These are phyloP conservation scores for Latheticus oryzae DNA, from an alignment of 2,888 invertebrate genomes.

Conservation along the genomic window DNA sequence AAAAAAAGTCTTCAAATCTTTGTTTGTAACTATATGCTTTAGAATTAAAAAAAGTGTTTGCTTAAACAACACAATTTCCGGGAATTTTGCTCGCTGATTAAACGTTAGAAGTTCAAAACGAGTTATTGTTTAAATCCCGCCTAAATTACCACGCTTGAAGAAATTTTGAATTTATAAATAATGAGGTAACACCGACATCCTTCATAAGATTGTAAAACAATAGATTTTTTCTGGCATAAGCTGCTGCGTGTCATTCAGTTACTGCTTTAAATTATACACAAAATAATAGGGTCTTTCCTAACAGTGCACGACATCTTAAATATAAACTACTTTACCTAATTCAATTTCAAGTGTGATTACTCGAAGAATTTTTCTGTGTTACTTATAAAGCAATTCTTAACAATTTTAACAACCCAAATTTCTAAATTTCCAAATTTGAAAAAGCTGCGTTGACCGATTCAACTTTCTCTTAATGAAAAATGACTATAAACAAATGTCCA, in stretches of 20 bases:
- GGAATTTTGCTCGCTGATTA: constrained; percentile 27
- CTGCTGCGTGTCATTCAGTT: constrained; percentile 25
- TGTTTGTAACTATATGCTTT: too few species aligned
- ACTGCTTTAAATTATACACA: constrained; percentile 14
- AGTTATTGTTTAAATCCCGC: constrained; percentile 35
- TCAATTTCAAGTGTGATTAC: too few species aligned
- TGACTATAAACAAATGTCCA: neutral
- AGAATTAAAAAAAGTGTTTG: constrained; percentile 11
- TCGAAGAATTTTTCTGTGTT: too few species aligned
- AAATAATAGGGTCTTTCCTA: too few species aligned
- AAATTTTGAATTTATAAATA: constrained; percentile 44
- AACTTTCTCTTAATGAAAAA: constrained; percentile 6
- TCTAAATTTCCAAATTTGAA: too few species aligned
- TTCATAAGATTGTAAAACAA: constrained; percentile 39
- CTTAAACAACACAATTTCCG: constrained; percentile 9
- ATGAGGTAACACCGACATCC: constrained; percentile 44
- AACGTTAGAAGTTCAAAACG: constrained; percentile 10
- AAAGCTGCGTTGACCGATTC: too few species aligned
- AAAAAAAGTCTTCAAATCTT: too few species aligned
- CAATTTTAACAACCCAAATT: too few species aligned
- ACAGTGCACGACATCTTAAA: too few species aligned
- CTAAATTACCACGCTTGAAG: constrained; percentile 41
- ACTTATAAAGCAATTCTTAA: too few species aligned
- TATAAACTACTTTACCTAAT: too few species aligned
- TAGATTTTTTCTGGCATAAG: constrained; percentile 30